phyloP scores from a whole-genome alignment of 1,140 invertebrate genomes.

The Habropoda laboriosa region DNA sequence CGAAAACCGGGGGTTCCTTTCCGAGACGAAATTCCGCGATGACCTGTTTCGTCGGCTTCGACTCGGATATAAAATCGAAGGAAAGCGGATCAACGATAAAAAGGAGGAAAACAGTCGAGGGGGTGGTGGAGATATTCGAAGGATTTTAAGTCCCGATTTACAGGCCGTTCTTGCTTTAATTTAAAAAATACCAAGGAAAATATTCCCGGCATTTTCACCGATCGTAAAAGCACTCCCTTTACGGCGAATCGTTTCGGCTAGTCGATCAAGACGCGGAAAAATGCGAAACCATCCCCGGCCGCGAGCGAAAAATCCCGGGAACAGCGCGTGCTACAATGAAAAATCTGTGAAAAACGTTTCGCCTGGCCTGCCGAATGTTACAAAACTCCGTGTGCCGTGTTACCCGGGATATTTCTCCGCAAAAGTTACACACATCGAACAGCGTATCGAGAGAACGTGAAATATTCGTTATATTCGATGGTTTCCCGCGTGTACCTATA shows the following conservation, averaged over 20 bases:
- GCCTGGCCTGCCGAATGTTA: background rate
- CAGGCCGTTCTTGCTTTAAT: background rate
- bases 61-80: constrained; percentile 4
- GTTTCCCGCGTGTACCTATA: too few relatives aligned
- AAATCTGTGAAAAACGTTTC: background rate
- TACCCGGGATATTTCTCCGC: too few relatives aligned
- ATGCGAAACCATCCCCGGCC: background rate
- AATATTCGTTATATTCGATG: too few relatives aligned
- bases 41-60: background rate
- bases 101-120: background rate
- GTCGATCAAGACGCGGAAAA: background rate
- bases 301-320: background rate
- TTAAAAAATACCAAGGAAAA: background rate
- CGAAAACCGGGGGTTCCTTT: background rate
- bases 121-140: background rate
- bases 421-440: too few relatives aligned
- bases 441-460: too few relatives aligned
- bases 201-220: too few relatives aligned
- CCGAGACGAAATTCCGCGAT: background rate
- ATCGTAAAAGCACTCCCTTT: background rate
- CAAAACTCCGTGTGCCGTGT: background rate
- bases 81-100: background rate
- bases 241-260: background rate
- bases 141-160: background rate
- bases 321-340: background rate